Percentiles rank a stretch among this genome's conserved stretches.
Evolutionary conservation across 64 coral and sea anemone genomes (phyloP).

Genomic region (Hydrozoanthus tunicans): DNA sequence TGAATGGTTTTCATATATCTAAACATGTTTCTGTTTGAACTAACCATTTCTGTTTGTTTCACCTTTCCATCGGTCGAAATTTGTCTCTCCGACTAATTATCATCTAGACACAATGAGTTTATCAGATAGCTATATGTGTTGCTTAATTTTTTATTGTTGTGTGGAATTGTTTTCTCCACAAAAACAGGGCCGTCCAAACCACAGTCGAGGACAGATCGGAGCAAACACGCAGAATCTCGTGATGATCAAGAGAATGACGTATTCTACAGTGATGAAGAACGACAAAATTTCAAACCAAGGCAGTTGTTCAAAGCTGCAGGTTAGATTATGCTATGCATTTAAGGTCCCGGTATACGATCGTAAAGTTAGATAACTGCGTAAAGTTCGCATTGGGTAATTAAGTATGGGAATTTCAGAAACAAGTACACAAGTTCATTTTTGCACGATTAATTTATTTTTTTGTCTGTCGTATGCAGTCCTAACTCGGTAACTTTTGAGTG

Average conservation of each 20-base stretch:
- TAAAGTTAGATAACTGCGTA: too few relatives aligned
- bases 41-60: too few relatives aligned
- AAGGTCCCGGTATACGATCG: too few relatives aligned
- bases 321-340: not conserved
- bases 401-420: too few relatives aligned
- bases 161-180: not conserved
- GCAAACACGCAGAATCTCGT: not conserved
- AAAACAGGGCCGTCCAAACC: conserved; percentile 26
- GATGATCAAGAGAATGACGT: not conserved
- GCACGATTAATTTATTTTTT: too few relatives aligned
- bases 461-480: too few relatives aligned
- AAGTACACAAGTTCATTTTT: too few relatives aligned
- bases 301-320: conserved; percentile 54
- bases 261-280: conserved; percentile 14
- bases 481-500: too few relatives aligned
- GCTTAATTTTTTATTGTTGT: not conserved
- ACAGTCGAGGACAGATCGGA: not conserved
- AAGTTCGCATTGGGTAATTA: too few relatives aligned
- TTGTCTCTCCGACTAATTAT: not conserved
- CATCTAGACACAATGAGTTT: too few relatives aligned
- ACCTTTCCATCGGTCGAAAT: not conserved
- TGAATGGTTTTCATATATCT: too few relatives aligned
- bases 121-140: not conserved
- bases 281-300: conserved; percentile 6
- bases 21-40: too few relatives aligned